Conservation (phyloP, 2,113 vertebrate genomes). For the Oncorhynchus tshawytscha region DNA sequence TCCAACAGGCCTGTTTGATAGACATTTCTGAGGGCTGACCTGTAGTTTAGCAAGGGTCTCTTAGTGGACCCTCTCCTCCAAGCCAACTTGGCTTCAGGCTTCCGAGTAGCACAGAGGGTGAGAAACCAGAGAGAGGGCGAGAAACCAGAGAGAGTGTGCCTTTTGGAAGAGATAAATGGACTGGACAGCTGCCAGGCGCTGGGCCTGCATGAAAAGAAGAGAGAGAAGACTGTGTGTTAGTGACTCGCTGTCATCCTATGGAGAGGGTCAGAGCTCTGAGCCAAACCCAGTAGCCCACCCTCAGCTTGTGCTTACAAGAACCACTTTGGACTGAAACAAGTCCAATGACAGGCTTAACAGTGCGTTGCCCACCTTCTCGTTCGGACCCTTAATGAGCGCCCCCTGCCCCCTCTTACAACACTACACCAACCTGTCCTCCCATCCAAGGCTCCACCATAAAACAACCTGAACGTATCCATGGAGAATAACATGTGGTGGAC, state of each 20-base stretch:
- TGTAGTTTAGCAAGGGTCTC: slow-evolving; percentile 40
- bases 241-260: too few species aligned
- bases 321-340: slow-evolving; percentile 46
- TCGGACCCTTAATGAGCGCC: slow-evolving; percentile 17
- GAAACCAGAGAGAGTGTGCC: slow-evolving; percentile 53
- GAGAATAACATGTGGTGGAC: slow-evolving; percentile 56
- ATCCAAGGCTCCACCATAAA: slow-evolving; percentile 62
- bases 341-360: slow-evolving; percentile 45
- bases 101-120: slow-evolving; percentile 45
- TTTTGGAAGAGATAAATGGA: slow-evolving; percentile 42
- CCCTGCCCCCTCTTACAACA: slow-evolving; percentile 59
- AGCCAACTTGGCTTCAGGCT: slow-evolving; percentile 60
- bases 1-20: slow-evolving; percentile 16
- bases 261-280: too few species aligned
- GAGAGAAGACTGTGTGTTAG: background rate
- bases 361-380: slow-evolving; percentile 21
- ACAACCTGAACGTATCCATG: slow-evolving; percentile 45
- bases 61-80: slow-evolving; percentile 54
- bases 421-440: slow-evolving; percentile 46
- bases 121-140: slow-evolving; percentile 39
- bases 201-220: slow-evolving; percentile 27
- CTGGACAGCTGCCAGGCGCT: slow-evolving; percentile 35
- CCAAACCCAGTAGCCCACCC: slow-evolving; percentile 13
- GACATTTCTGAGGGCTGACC: slow-evolving; percentile 51
- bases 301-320: slow-evolving; percentile 26